Base-by-base conservation (phyloP, 2,797 vertebrate species). In the Rhyacichthys aspro region DNA sequence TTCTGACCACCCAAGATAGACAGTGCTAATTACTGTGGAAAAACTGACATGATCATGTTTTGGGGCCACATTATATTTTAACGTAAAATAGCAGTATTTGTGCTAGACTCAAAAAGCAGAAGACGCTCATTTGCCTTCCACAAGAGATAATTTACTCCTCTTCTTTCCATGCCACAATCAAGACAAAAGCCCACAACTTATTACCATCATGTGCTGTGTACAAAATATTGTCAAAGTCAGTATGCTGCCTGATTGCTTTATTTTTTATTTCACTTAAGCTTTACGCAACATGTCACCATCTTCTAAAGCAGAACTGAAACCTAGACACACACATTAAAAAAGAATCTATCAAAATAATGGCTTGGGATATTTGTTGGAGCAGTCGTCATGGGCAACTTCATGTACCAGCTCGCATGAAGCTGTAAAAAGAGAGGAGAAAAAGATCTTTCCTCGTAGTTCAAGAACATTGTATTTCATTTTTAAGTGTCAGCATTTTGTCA, bases 191-290 rank as follows among this genome's bases (percentile, higher is more conserved):
- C 89, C 90, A 81, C 86, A 86, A 74, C 72, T 59, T 82, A 87
- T 88, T 87, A 90, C 57, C 49, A 88, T 82, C 86, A 90, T 90
- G 83, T 81, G 82, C 86, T 85, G 86, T 89, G 86, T 86, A 86
- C 80, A 83, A 83, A 89, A 87, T 76, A 79, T 83, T 38, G 72
- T 85, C 84, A 78, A 81, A 86, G 75, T 87, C 88, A 77, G 79
- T 73, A 70, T 58, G 78, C 55, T 44, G 81, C 75, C 80, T 78
- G 76, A 86, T 90, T 91, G 90, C 86, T 90, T 88, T 88, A 78
- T 81, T 87, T 89, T 72, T 70, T 52, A 79, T 85, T 82, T 88
- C 9, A 33, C 82, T 85, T 88, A 88, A 86, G 78, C 90, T 89
- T 87, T 91, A 86, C 86, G 70, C 83, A 63, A 70, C 64, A 56